A percentile compares a stretch with the other conserved stretches of the same genome.
Evolutionary conservation across 1,140 invertebrate genomes (phyloP).

Genomic region (Lepidurus couesii): DNA sequence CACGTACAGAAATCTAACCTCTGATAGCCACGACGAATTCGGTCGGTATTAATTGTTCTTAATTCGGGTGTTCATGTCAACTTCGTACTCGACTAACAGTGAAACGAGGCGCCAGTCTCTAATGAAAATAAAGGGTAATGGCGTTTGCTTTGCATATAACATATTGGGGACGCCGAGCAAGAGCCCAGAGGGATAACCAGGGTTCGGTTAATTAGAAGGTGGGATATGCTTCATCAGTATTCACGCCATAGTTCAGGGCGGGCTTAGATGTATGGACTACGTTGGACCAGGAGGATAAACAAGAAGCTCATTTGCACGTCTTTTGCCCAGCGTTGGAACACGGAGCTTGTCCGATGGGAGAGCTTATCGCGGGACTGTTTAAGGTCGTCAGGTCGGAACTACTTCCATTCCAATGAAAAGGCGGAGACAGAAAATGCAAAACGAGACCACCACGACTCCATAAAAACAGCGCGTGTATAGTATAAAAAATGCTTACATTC

Average conservation of each 20-base stretch:
- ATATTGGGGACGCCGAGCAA: no score
- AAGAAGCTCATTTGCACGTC: constrained; percentile 17
- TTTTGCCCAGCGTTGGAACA: neutral
- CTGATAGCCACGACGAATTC: neutral
- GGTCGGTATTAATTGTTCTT: neutral
- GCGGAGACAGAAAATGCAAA: neutral
- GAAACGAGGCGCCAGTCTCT: no score
- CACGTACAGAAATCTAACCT: neutral
- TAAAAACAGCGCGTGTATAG: neutral
- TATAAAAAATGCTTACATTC: constrained; percentile 8
- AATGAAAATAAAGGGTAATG: no score
- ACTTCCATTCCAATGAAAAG: neutral
- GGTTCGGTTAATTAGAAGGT: neutral
- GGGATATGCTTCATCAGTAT: neutral
- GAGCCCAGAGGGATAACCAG: neutral
- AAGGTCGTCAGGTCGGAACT: neutral
- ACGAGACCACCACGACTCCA: neutral
- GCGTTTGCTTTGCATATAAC: no score
- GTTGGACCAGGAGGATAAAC: neutral
- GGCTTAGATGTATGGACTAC: neutral
- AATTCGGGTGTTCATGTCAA: no score
- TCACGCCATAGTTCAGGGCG: neutral
- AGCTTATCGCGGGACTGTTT: neutral
- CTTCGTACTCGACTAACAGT: no score
- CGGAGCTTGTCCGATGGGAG: neutral